Percentiles rank a stretch among this genome's conserved stretches.
phyloP scores from a whole-genome alignment of 2,113 vertebrate genomes.

The Xiphophorus maculatus region DNA sequence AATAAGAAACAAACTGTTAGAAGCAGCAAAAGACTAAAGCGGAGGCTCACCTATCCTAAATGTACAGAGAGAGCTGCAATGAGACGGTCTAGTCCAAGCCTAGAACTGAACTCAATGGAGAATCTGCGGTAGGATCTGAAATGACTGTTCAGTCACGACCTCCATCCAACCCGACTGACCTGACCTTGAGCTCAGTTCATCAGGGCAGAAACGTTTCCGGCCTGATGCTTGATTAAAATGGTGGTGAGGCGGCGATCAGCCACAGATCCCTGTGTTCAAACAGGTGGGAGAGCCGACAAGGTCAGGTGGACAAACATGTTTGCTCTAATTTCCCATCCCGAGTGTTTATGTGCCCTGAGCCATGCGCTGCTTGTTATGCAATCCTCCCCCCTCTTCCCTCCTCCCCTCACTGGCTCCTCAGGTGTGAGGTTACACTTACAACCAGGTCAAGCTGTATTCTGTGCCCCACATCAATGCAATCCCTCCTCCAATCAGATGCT shows the following conservation, averaged over 20 bases:
- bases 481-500: slow-evolving; percentile 26
- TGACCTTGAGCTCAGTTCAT: background rate
- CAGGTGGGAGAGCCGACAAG: slow-evolving; percentile 1
- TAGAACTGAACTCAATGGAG: too few species aligned
- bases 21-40: too few species aligned
- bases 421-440: slow-evolving; percentile 63
- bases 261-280: slow-evolving; percentile 11
- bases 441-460: slow-evolving; percentile 65
- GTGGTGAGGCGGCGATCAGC: background rate
- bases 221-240: too few species aligned
- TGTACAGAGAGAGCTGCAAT: too few species aligned
- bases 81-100: too few species aligned
- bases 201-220: too few species aligned
- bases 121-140: too few species aligned
- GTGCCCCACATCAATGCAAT: slow-evolving; percentile 66
- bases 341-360: slow-evolving; percentile 23
- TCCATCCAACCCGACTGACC: background rate
- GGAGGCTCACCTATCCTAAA: too few species aligned
- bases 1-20: too few species aligned
- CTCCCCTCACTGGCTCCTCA: slow-evolving; percentile 7
- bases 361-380: slow-evolving; percentile 45
- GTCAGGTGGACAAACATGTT: slow-evolving; percentile 41
- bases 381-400: slow-evolving; percentile 18
- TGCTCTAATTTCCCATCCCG: slow-evolving; percentile 43
- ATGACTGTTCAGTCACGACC: too few species aligned